Evolutionary conservation across 37 sponge, comb jelly and placozoan species (phyloP).

Genomic region (Eunapius fragilis): DNA sequence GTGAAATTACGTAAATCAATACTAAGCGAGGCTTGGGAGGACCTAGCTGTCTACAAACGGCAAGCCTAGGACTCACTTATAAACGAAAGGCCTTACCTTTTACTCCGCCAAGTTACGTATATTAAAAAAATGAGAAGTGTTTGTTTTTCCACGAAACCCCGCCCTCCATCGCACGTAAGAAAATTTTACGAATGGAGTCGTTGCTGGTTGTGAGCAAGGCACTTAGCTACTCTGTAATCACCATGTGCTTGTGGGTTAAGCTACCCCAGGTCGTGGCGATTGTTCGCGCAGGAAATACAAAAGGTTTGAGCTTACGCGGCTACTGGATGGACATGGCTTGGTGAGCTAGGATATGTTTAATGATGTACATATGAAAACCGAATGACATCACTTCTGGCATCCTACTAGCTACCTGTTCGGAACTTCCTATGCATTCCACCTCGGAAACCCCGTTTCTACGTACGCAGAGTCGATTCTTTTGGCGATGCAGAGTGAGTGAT

Average conservation of each 20-base stretch:
- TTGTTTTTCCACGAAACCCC: not conserved
- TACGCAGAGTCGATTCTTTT: conserved; percentile 38
- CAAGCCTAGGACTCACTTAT: not conserved
- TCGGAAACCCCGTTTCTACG: conserved; percentile 22
- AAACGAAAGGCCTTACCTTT: not conserved
- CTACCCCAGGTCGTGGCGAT: conserved; percentile 46
- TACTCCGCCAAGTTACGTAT: not conserved
- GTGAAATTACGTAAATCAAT: too few relatives aligned
- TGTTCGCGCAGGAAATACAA: conserved; percentile 6
- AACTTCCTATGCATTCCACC: conserved; percentile 21
- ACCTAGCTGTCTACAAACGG: not conserved
- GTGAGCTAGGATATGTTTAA: not conserved
- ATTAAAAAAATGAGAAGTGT: not conserved
- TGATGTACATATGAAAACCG: not conserved
- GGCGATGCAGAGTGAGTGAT: conserved; percentile 32
- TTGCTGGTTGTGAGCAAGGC: conserved; percentile 19
- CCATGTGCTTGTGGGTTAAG: conserved; percentile 36
- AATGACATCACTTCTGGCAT: not conserved
- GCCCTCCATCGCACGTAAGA: not conserved
- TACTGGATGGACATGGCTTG: conserved; percentile 41
- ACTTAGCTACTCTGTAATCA: conserved; percentile 54
- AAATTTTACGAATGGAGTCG: not conserved
- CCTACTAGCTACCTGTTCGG: conserved; percentile 29
- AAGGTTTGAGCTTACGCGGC: conserved; percentile 27
- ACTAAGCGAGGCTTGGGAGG: not conserved